Evolutionary conservation across 2,113 vertebrate species (phyloP).

Genomic region (Eptesicus fuscus): DNA sequence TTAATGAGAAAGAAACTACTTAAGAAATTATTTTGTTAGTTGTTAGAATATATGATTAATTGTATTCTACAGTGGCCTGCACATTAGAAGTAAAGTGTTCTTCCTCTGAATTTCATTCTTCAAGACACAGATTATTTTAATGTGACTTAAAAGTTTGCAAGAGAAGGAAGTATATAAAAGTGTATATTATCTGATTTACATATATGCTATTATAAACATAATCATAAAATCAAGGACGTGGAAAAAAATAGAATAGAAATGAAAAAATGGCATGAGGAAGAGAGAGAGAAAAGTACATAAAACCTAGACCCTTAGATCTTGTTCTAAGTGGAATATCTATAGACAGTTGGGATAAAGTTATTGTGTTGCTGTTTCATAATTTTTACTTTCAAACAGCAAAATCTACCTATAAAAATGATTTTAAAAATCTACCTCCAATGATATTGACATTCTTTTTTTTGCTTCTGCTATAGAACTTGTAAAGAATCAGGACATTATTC

Average conservation of each 20-base stretch:
- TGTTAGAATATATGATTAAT: background rate
- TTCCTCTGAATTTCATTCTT: constrained; percentile 10
- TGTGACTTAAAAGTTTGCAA: background rate
- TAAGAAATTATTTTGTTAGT: background rate
- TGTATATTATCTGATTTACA: background rate
- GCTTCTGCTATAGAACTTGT: background rate
- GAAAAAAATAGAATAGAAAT: background rate
- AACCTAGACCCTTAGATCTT: background rate
- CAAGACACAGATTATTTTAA: background rate
- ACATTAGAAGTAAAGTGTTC: background rate
- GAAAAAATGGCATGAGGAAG: background rate
- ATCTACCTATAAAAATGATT: background rate
- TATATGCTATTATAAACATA: background rate
- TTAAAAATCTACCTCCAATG: background rate
- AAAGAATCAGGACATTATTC: background rate
- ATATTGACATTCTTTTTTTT: background rate
- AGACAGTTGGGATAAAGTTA: background rate
- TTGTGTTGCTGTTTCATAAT: background rate
- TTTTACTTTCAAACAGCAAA: background rate
- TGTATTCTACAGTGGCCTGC: background rate
- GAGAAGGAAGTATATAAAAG: background rate
- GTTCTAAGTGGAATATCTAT: background rate
- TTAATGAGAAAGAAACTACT: background rate
- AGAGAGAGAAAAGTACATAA: background rate
- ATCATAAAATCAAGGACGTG: background rate